These are phyloP conservation scores for Aphidius ervi DNA, from an alignment of 1,140 invertebrate genomes.

Conservation along the genomic window DNA sequence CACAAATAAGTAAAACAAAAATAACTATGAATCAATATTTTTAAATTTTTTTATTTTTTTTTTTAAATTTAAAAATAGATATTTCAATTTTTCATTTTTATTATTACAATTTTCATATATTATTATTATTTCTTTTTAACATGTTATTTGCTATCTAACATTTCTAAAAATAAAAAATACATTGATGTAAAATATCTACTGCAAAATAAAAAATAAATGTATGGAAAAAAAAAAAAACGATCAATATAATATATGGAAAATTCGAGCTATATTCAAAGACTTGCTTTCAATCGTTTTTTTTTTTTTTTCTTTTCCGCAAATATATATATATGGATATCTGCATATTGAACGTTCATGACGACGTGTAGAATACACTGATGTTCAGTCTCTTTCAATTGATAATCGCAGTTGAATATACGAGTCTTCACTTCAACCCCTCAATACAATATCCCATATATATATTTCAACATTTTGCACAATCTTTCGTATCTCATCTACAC, in stretches of 20 bases:
- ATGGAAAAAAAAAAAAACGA: not conserved
- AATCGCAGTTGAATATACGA: constrained; percentile 20
- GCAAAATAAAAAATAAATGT: not conserved
- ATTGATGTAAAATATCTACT: not conserved
- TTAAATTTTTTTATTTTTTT: too few relatives aligned
- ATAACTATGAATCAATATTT: too few relatives aligned
- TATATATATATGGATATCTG: too few relatives aligned
- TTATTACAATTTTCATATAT: too few relatives aligned
- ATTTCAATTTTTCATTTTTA: too few relatives aligned
- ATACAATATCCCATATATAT: constrained; percentile 4
- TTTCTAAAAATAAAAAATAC: too few relatives aligned
- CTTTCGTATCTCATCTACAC: constrained; percentile 2
- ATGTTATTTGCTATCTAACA: too few relatives aligned
- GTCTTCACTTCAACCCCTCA: not conserved
- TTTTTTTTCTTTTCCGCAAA: not conserved
- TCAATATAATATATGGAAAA: constrained; percentile 5
- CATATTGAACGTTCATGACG: constrained; percentile 7
- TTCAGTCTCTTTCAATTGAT: constrained; percentile 19
- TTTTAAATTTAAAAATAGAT: too few relatives aligned
- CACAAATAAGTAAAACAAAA: too few relatives aligned
- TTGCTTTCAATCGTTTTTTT: constrained; percentile 10
- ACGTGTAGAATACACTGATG: constrained; percentile 11
- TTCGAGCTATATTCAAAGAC: constrained; percentile 2
- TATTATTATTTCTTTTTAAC: too few relatives aligned
- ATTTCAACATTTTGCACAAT: constrained; percentile 1